Conservation (phyloP, 2,888 invertebrate species). For the Disparrhopalites patrizii region DNA sequence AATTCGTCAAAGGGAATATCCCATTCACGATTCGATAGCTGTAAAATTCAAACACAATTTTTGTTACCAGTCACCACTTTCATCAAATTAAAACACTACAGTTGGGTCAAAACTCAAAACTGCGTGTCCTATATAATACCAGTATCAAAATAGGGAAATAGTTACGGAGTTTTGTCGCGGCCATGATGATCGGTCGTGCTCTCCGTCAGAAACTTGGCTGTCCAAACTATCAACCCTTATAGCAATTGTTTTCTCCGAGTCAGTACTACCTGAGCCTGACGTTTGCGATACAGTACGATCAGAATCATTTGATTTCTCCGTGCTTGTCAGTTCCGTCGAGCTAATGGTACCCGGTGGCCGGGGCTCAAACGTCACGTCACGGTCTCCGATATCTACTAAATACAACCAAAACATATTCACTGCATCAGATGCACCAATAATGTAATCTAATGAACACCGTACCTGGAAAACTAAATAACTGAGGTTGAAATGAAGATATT, state of each 20-base stretch:
- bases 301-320: constrained; percentile 54
- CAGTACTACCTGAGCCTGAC: constrained; percentile 69
- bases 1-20: constrained; percentile 97
- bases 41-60: constrained; percentile 36
- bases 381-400: background rate
- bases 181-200: constrained; percentile 52
- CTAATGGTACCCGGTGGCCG: background rate
- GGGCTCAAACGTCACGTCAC: constrained; percentile 8
- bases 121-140: background rate
- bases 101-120: constrained; percentile 51
- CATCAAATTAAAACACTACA: constrained; percentile 45
- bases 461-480: constrained; percentile 78
- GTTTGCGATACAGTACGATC: constrained; percentile 55
- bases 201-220: constrained; percentile 66
- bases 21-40: constrained; percentile 91
- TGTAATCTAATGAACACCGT: too few relatives aligned
- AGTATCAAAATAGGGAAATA: constrained; percentile 5
- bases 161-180: constrained; percentile 56
- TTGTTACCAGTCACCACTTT: background rate
- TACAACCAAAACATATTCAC: too few relatives aligned
- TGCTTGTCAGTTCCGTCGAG: constrained; percentile 40
- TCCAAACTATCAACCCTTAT: constrained; percentile 76
- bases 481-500: constrained; percentile 53
- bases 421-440: too few relatives aligned
- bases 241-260: constrained; percentile 76